Conservation (phyloP, 2,113 vertebrate species). For the Tragelaphus buxtoni region DNA sequence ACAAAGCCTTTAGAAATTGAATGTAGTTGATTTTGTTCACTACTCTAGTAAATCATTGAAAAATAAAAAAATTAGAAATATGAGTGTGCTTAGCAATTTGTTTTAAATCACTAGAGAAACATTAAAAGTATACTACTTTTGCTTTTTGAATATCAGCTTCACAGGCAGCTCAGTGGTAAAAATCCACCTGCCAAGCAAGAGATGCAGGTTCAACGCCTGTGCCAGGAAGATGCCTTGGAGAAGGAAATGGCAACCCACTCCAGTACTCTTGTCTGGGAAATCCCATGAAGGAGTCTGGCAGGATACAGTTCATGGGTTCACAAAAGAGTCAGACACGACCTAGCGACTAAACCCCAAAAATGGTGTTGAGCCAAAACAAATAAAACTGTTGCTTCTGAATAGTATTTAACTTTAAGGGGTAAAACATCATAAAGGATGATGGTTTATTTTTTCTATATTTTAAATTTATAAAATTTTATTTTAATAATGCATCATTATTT, state of each 20-base stretch:
- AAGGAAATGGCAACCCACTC: background rate
- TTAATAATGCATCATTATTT: conserved; percentile 49
- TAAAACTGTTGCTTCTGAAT: background rate
- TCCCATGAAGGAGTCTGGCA: background rate
- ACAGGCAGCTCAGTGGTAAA: background rate
- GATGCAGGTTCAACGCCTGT: background rate
- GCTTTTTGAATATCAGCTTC: background rate
- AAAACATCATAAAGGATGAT: background rate
- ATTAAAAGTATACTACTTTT: background rate
- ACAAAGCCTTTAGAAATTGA: background rate
- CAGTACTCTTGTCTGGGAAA: background rate
- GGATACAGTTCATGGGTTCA: background rate
- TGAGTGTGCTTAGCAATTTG: background rate
- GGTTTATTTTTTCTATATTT: conserved; percentile 52
- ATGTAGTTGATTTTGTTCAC: background rate
- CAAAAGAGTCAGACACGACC: background rate
- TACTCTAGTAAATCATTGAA: background rate
- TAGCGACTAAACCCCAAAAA: background rate
- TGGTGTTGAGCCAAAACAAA: background rate
- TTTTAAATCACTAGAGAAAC: background rate
- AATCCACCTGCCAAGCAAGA: background rate
- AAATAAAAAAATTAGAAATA: background rate
- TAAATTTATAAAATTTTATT: conserved; percentile 63
- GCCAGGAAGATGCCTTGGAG: background rate
- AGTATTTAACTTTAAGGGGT: background rate